Percentiles rank a stretch among this genome's conserved stretches.
These are phyloP conservation scores for Epiblema foenella DNA, from an alignment of 2,888 invertebrate species.

Conservation along the genomic window DNA sequence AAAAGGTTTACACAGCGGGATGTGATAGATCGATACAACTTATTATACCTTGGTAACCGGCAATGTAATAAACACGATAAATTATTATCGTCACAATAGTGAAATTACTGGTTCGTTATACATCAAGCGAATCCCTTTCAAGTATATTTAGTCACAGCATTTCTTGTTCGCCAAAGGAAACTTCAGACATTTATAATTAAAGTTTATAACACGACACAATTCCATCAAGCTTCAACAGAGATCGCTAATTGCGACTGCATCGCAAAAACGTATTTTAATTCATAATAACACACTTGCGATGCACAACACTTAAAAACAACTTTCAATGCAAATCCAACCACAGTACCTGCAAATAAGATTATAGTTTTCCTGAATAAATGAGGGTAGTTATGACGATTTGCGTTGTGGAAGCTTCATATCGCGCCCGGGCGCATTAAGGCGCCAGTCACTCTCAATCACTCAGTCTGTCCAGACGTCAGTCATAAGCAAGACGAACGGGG, in stretches of 20 bases:
- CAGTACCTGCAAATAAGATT: neutral
- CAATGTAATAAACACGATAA: no score
- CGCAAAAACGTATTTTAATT: slow-evolving; percentile 77
- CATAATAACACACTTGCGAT: slow-evolving; percentile 69
- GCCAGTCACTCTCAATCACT: slow-evolving; percentile 84
- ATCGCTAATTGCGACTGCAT: slow-evolving; percentile 73
- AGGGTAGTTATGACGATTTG: slow-evolving; percentile 57
- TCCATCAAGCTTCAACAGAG: slow-evolving; percentile 65
- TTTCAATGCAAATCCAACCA: neutral
- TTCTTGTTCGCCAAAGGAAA: slow-evolving; percentile 16
- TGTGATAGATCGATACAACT: no score
- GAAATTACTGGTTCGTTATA: neutral
- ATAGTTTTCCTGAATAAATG: slow-evolving; percentile 53
- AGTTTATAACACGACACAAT: slow-evolving; percentile 43
- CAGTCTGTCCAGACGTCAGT: slow-evolving; percentile 83
- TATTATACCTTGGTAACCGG: no score
- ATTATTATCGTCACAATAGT: no score
- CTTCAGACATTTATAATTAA: slow-evolving; percentile 26
- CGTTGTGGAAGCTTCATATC: slow-evolving; percentile 55
- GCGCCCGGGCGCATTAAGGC: slow-evolving; percentile 81
- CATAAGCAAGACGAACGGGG: slow-evolving; percentile 84
- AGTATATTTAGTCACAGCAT: neutral
- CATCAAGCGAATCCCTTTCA: neutral
- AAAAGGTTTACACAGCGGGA: no score
- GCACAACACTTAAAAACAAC: neutral